Percentiles rank a stretch among this genome's conserved stretches.
Evolutionary conservation across 1,140 invertebrate genomes (phyloP).

Genomic region (Rhynchophorus ferrugineus): DNA sequence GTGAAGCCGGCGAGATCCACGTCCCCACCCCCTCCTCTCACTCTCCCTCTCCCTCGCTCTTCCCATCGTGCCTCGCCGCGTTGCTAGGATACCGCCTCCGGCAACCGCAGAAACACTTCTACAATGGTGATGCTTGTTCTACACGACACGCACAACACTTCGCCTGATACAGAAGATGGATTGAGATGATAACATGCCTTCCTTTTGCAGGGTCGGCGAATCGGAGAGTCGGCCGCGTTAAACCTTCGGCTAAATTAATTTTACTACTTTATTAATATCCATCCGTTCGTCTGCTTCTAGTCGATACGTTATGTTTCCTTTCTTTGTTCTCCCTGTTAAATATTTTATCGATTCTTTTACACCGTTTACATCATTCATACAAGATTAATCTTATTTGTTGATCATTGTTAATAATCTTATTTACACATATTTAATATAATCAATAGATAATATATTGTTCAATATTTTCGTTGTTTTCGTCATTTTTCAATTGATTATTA

Average conservation of each 20-base stretch:
- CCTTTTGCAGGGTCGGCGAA: conserved; percentile 8
- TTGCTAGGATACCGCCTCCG: conserved; percentile 39
- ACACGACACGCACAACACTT: conserved; percentile 40
- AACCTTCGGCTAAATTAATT: neutral
- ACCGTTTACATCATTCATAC: too few species aligned
- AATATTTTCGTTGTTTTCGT: too few species aligned
- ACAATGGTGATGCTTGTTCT: conserved; percentile 41
- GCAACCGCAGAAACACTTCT: conserved; percentile 40
- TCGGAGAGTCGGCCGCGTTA: conserved; percentile 2
- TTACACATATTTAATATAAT: too few species aligned
- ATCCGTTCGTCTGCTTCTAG: neutral
- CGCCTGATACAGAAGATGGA: conserved; percentile 39
- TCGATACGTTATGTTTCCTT: too few species aligned
- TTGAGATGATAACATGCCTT: conserved; percentile 38
- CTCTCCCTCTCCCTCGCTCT: conserved; percentile 15
- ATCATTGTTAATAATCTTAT: too few species aligned
- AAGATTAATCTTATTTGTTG: too few species aligned
- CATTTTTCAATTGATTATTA: too few species aligned
- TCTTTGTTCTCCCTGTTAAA: too few species aligned
- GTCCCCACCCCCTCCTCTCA: conserved; percentile 24
- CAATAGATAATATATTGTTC: too few species aligned
- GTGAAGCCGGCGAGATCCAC: too few species aligned
- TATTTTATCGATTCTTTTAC: too few species aligned
- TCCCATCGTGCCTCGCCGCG: conserved; percentile 15
- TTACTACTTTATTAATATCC: neutral